Percentiles rank a stretch among this genome's conserved stretches.
These are phyloP conservation scores for Podocnemis expansa DNA, from an alignment of 2,113 vertebrate genomes.

Conservation along the genomic window DNA sequence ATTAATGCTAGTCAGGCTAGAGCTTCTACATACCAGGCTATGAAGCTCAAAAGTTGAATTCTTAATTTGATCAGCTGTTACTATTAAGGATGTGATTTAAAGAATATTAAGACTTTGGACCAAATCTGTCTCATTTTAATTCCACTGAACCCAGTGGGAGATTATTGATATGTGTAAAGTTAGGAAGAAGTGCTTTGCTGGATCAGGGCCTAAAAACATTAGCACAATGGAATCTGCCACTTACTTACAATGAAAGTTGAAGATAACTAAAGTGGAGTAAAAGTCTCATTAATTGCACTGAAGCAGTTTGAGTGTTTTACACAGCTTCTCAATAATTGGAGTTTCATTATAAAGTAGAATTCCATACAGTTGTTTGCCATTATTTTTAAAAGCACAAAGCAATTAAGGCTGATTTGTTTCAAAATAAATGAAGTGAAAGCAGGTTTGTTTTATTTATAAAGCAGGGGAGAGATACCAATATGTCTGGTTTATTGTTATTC, in stretches of 20 bases:
- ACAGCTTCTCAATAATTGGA: slow-evolving; percentile 30
- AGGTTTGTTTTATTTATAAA: not conserved
- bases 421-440: not conserved
- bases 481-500: not conserved
- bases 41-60: slow-evolving; percentile 31
- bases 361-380: not conserved
- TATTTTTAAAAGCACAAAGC: not conserved
- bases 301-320: slow-evolving; percentile 48
- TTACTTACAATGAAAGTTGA: slow-evolving; percentile 13
- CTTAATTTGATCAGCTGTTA: slow-evolving; percentile 37
- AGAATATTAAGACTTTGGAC: slow-evolving; percentile 35
- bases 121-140: slow-evolving; percentile 60
- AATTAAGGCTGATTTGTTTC: not conserved
- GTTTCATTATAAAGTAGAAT: not conserved
- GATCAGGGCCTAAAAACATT: slow-evolving; percentile 74
- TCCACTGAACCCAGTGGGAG: slow-evolving; percentile 53
- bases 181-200: slow-evolving; percentile 71
- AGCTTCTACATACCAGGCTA: not conserved
- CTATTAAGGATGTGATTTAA: slow-evolving; percentile 49
- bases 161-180: slow-evolving; percentile 54
- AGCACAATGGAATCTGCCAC: slow-evolving; percentile 36
- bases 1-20: not conserved
- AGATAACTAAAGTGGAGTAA: slow-evolving; percentile 57
- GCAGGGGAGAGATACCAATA: not conserved
- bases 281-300: slow-evolving; percentile 60